Conservation (phyloP, 2,888 invertebrate species). For the Macaria liturata region DNA sequence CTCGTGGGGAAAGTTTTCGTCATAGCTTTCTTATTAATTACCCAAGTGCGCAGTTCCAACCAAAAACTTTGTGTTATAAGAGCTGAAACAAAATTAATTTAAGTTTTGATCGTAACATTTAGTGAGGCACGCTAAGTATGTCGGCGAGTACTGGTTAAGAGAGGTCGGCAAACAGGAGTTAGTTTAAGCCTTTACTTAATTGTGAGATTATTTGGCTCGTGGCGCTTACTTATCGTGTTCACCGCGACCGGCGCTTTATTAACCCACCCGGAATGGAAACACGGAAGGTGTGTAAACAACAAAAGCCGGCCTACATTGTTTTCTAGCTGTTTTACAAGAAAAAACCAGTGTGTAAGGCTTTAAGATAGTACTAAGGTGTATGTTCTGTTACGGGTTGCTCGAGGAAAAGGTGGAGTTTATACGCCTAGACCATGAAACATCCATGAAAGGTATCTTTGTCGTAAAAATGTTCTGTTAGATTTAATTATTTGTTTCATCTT, state of each 20-base stretch:
- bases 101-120: constrained; percentile 42
- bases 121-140: constrained; percentile 38
- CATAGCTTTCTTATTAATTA: constrained; percentile 1
- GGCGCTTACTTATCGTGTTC: constrained; percentile 61
- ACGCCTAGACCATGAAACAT: no score
- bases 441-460: no score
- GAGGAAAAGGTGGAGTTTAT: no score
- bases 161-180: constrained; percentile 50
- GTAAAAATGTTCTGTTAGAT: no score
- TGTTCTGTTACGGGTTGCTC: no score
- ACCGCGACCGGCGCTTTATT: constrained; percentile 46
- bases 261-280: constrained; percentile 31
- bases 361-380: no score
- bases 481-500: no score
- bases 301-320: constrained; percentile 9
- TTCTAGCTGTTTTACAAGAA: background rate
- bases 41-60: constrained; percentile 6
- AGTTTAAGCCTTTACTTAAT: constrained; percentile 59
- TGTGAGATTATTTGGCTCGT: constrained; percentile 61
- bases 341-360: no score
- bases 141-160: constrained; percentile 30
- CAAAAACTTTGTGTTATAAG: constrained; percentile 24
- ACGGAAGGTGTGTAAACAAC: constrained; percentile 31
- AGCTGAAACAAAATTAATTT: constrained; percentile 37
- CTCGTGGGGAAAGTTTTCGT: constrained; percentile 1